Conservation (phyloP, 2,113 vertebrate genomes). For the Trogon surrucura region DNA sequence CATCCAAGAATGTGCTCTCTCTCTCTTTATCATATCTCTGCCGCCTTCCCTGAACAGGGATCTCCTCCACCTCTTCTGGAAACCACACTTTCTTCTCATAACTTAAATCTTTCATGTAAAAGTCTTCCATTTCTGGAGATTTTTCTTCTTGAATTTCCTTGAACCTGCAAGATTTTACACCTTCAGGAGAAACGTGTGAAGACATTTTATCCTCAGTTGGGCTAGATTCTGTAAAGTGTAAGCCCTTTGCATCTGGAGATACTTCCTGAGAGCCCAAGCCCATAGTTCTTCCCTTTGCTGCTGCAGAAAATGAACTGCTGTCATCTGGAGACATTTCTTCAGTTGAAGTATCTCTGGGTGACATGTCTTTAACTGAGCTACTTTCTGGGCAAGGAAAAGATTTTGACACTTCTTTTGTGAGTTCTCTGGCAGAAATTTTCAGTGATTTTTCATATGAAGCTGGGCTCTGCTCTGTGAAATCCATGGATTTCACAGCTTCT, state of each 20-base stretch:
- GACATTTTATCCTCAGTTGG: neutral
- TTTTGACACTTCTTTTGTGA: neutral
- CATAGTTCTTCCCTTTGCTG: conserved; percentile 40
- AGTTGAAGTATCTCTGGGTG: conserved; percentile 13
- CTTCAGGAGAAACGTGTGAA: neutral
- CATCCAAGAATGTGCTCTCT: conserved; percentile 91
- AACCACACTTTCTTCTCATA: conserved; percentile 85
- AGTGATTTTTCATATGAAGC: neutral
- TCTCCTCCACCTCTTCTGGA: conserved; percentile 75
- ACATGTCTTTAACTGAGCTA: neutral
- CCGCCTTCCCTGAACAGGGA: conserved; percentile 64
- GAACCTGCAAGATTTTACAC: conserved; percentile 3
- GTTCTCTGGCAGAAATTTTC: conserved; percentile 5
- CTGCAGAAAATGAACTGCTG: conserved; percentile 44
- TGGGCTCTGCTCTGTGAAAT: conserved; percentile 2
- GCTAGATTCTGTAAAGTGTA: conserved; percentile 23
- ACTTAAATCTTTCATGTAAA: conserved; percentile 70
- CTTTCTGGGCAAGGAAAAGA: conserved; percentile 39
- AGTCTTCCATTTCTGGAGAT: conserved; percentile 71
- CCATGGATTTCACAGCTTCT: neutral
- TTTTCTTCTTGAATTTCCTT: conserved; percentile 37
- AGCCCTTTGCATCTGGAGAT: conserved; percentile 29
- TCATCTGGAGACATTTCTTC: conserved; percentile 55
- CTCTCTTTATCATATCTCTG: conserved; percentile 85
- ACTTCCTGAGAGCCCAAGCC: conserved; percentile 26